Percentiles rank a stretch among this genome's conserved stretches.
These are phyloP conservation scores for Lysandra coridon DNA, from an alignment of 2,888 invertebrate species.

Conservation along the genomic window DNA sequence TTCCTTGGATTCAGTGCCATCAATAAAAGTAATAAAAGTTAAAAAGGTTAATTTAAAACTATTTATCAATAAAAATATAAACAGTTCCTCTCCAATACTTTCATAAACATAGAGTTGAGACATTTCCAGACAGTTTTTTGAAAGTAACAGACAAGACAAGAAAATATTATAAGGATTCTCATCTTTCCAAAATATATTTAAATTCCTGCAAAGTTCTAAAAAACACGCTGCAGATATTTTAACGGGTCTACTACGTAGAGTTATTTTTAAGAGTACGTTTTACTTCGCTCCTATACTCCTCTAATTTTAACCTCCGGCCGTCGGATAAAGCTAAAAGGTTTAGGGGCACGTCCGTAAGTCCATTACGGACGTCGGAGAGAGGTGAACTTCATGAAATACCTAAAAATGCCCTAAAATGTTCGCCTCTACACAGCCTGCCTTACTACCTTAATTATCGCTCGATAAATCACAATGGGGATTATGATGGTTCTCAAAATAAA, in stretches of 20 bases:
- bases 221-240: background rate
- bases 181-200: background rate
- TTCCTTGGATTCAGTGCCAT: too few relatives aligned
- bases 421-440: background rate
- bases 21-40: too few relatives aligned
- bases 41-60: too few relatives aligned
- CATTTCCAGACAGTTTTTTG: too few relatives aligned
- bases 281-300: background rate
- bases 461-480: background rate
- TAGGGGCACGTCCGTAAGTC: constrained; percentile 22
- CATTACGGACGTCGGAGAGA: constrained; percentile 3
- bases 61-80: too few relatives aligned
- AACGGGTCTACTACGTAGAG: background rate
- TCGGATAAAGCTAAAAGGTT: constrained; percentile 15
- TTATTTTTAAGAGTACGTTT: constrained; percentile 9
- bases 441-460: background rate
- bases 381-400: constrained; percentile 20
- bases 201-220: background rate
- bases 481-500: background rate
- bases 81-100: too few relatives aligned
- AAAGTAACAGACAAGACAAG: background rate
- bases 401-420: background rate
- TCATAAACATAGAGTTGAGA: too few relatives aligned
- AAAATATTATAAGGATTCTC: too few relatives aligned
- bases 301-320: constrained; percentile 12